Evolutionary conservation across 2,888 invertebrate species (phyloP).

Genomic region (Meghimatium bilineatum): DNA sequence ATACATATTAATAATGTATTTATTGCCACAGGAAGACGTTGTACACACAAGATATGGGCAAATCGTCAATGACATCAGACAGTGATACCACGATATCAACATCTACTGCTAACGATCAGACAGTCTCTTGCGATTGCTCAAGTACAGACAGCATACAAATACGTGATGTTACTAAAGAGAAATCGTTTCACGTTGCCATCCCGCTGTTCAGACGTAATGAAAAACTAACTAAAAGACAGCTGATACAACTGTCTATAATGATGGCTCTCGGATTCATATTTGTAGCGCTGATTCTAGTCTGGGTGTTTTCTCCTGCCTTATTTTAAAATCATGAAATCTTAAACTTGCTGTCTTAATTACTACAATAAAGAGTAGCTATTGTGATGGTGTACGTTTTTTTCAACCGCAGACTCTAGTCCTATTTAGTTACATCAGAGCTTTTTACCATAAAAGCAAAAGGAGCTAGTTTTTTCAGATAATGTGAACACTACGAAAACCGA

Average conservation of each 20-base stretch:
- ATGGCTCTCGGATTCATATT: constrained; percentile 20
- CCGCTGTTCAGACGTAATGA: background rate
- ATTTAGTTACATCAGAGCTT: too few relatives aligned
- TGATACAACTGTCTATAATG: constrained; percentile 17
- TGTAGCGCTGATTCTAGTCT: constrained; percentile 7
- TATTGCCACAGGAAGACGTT: background rate
- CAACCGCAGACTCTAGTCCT: too few relatives aligned
- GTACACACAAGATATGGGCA: background rate
- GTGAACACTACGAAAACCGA: too few relatives aligned
- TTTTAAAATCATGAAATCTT: too few relatives aligned
- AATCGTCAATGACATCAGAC: background rate
- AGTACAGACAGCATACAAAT: background rate
- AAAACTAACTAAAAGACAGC: constrained; percentile 14
- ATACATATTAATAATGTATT: too few relatives aligned
- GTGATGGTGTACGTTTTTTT: too few relatives aligned
- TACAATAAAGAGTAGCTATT: too few relatives aligned
- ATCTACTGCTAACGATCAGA: background rate
- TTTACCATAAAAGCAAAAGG: too few relatives aligned
- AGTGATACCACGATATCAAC: background rate
- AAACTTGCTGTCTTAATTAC: too few relatives aligned
- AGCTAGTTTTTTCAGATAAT: too few relatives aligned
- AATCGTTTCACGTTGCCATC: background rate
- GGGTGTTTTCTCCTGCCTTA: constrained; percentile 27
- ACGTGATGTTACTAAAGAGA: too few relatives aligned
- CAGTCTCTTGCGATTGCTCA: background rate